Evolutionary conservation across 2,797 vertebrate species (phyloP), one percentile per base, ranked within the genome.

Genomic region (Choloepus didactylus): DNA sequence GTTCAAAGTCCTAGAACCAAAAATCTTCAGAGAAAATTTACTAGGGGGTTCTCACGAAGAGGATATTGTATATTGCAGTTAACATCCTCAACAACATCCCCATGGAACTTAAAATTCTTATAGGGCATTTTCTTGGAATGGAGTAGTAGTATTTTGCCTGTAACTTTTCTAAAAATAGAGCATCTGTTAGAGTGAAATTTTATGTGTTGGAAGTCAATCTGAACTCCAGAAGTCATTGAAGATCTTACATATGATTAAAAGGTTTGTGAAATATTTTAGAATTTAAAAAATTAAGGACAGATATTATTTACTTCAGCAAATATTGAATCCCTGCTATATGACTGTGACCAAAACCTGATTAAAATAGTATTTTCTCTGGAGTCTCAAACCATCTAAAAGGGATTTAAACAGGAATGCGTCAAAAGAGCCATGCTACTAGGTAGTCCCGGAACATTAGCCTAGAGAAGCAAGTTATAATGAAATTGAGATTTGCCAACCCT

Each of bases 251-350:
- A 70, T 49, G 77, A 7, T 84, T 86, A 35, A 3, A 75, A 75
- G 15, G 6, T 54, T 92, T 80, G 19, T 92, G 35, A 87, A 87
- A 84, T 93, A 72, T 87, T 67, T 93, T 9, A 23, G 19, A 16
- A 76, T 83, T 64, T 9, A 67, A 75, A 21, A 94, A 89, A 87
- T 67, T 89, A 87, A 54, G 87, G 51, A 95, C 12, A 94, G 66
- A 56, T 84, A 62, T 23, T 87, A 51, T 70, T 91, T 66, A 60
- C 12, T 44, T 90, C 16, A 83, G 76, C n/a, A 89, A 93, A 88
- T 92, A 54, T 35, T 29, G 31, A 81, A 70, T 82, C 49, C 41
- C n/a, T 87, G 76, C 66, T 89, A 3, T 82, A 54, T 35, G n/a
- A 94, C 72, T 73, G 27, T 31, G 80, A 5, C 25, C 66, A 82